Base-by-base conservation (phyloP, 2,888 invertebrate genomes). In the Chromoteleia sp. region DNA sequence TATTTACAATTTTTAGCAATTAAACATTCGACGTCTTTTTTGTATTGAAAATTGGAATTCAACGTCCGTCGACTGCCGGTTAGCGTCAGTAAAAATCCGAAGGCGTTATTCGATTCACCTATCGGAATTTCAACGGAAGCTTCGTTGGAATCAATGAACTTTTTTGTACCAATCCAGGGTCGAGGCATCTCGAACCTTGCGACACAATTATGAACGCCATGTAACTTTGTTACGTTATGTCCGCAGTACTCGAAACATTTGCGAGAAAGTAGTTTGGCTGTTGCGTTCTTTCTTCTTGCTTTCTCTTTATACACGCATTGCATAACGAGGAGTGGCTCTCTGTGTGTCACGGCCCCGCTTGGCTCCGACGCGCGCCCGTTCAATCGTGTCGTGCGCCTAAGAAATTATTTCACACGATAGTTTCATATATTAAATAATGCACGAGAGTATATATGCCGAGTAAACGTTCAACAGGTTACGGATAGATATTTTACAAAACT, bases 261-360 rank as follows among this genome's bases (percentile, higher is more conserved):
- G 84, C 85, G 87, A 86, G 88, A 86, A 88, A 87, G 87, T 86
- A 84, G 86, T 83, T 84, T 84, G 82, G 79, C 77, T 77, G 59
- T 81, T 84, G 85, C 84, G 85, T 87, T 87, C 87, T 89, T 87
- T 88, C 87, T 88, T 88, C 86, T 87, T 88, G 89, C 89, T 89
- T 89, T 90, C 88, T 89, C 90, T 89, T 88, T 86, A 85, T 85
- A 81, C 84, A 79, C 75, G 68, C 77, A 82, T 90, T 91, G 86
- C 87, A 84, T 88, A 90, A 90, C 86, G 85, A 88, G 87, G 86
- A 87, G 87, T 86, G 87, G 85, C 84, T 85, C 70, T 83, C 81
- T 83, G 83, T 86, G 84, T 86, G 85, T 88, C 86, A 85, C 78
- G 86, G 85, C 79, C 83, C 83, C 75, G 79, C 71, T 80, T 50